Evolutionary conservation across 2,888 invertebrate species (phyloP).

Genomic region (Aleiodes leptofemur): DNA sequence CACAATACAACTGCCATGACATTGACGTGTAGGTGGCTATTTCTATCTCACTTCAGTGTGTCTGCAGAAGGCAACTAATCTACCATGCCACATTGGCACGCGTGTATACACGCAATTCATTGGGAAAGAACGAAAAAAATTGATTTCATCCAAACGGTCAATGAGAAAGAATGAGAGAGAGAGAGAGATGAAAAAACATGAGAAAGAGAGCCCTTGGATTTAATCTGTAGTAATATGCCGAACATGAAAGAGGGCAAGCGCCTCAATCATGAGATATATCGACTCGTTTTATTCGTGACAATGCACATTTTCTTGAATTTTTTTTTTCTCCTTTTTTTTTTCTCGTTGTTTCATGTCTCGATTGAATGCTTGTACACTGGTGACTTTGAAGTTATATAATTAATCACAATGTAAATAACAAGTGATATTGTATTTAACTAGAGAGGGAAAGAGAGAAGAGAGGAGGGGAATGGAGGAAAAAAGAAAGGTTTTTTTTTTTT

Average conservation of each 20-base stretch:
- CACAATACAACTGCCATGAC: constrained; percentile 32
- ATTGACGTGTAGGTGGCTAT: constrained; percentile 19
- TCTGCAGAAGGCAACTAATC: background rate
- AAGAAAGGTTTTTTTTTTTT: background rate
- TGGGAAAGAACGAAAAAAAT: background rate
- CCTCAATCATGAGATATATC: constrained; percentile 20
- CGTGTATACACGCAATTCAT: constrained; percentile 20
- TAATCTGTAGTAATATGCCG: constrained; percentile 4
- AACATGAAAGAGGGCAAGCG: background rate
- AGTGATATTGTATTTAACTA: background rate
- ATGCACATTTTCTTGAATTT: background rate
- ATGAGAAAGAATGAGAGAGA: too few relatives aligned
- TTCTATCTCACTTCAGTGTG: background rate
- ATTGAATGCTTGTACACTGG: background rate
- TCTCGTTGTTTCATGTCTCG: background rate
- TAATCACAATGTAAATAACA: constrained; percentile 15
- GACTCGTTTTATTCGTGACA: constrained; percentile 16
- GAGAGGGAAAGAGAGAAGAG: background rate
- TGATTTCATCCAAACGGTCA: background rate
- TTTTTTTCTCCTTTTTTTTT: background rate
- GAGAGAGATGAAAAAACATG: background rate
- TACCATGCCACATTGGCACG: constrained; percentile 28
- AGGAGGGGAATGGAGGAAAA: background rate
- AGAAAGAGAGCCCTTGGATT: constrained; percentile 22
- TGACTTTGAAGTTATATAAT: constrained; percentile 6